Evolutionary conservation across 2,888 invertebrate genomes (phyloP).

Genomic region (Eupeodes luniger): DNA sequence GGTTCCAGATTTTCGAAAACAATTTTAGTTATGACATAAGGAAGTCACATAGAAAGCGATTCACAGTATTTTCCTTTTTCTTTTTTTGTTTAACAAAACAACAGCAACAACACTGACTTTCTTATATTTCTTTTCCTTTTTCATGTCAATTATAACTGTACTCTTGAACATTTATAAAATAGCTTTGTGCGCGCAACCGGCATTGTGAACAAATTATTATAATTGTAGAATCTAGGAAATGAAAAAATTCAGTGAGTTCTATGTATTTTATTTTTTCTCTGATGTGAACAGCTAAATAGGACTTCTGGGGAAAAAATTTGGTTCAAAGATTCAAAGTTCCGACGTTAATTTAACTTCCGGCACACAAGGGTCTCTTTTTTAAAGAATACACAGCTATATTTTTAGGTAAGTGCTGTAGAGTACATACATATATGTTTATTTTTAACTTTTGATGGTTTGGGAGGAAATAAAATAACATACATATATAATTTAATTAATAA

Average conservation of each 20-base stretch:
- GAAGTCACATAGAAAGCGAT: conserved; percentile 20
- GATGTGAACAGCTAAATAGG: neutral
- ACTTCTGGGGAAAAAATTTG: conserved; percentile 2
- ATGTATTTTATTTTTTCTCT: neutral
- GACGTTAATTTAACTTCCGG: conserved; percentile 21
- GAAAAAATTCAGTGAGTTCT: neutral
- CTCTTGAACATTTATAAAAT: neutral
- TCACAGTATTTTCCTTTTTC: conserved; percentile 6
- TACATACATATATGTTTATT: no score
- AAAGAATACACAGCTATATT: no score
- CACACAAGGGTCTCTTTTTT: conserved; percentile 7
- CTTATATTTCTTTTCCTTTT: neutral
- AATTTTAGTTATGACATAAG: conserved; percentile 38
- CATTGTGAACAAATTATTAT: conserved; percentile 17
- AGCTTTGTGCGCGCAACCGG: neutral
- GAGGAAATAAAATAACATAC: no score
- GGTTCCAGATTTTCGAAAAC: conserved; percentile 51
- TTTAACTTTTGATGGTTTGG: no score
- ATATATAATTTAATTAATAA: no score
- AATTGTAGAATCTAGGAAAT: conserved; percentile 19
- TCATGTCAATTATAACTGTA: conserved; percentile 18
- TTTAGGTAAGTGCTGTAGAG: no score
- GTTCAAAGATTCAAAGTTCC: conserved; percentile 16
- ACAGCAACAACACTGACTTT: neutral
- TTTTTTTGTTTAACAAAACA: no score